Percentiles rank a stretch among this genome's conserved stretches.
phyloP scores from a whole-genome alignment of 2,797 vertebrate species.

The Limosa lapponica region DNA sequence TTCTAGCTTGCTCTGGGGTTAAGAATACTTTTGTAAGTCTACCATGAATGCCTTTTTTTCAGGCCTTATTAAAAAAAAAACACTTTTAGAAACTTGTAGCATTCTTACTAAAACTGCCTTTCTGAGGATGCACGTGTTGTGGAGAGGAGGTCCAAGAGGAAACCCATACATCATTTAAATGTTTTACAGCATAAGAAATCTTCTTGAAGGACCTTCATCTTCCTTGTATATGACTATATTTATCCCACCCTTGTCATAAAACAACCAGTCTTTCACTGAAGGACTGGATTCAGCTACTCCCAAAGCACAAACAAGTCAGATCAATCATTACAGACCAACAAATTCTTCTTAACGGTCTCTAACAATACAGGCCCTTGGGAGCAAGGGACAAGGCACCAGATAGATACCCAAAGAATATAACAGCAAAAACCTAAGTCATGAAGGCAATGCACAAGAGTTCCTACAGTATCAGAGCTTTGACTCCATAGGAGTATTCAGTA shows the following conservation, averaged over 20 bases:
- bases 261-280: neutral
- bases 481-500: neutral
- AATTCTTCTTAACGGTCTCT: neutral
- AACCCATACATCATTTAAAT: neutral
- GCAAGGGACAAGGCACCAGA: neutral
- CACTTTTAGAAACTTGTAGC: neutral
- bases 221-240: neutral
- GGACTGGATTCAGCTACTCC: neutral
- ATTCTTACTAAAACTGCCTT: neutral
- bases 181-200: neutral
- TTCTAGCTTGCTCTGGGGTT: neutral
- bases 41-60: fast-evolving
- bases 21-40: neutral
- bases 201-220: neutral
- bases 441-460: neutral
- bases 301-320: neutral
- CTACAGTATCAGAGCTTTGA: neutral
- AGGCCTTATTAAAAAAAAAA: neutral
- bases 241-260: neutral
- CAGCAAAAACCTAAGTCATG: neutral
- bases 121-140: fast-evolving
- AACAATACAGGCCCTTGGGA: neutral
- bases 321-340: neutral
- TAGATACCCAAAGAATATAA: neutral
- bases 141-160: neutral